Conservation (phyloP, 35 echinoderm and acorn worm genomes). For the Lytechinus variegatus region DNA sequence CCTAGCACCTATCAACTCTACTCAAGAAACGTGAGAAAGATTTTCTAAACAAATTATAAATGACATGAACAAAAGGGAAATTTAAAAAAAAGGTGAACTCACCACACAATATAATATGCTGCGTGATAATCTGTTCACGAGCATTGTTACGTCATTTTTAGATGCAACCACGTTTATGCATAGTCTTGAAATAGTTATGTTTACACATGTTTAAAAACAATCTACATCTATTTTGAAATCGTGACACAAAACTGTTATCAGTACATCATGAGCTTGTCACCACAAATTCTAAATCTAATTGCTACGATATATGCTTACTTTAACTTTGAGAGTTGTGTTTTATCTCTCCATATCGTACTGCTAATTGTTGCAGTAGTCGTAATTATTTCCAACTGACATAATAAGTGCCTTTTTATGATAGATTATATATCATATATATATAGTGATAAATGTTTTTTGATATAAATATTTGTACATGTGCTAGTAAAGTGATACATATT, state of each 20-base stretch:
- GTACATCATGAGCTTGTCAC: neutral
- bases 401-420: neutral
- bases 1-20: neutral
- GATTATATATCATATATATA: conserved; percentile 1
- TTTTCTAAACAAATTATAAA: neutral
- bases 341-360: neutral
- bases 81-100: neutral
- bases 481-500: conserved; percentile 54
- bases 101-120: neutral
- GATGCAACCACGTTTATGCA: conserved; percentile 17
- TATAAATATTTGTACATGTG: conserved; percentile 59
- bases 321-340: neutral
- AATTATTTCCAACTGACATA: neutral
- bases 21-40: neutral
- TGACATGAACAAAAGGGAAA: neutral
- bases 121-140: neutral
- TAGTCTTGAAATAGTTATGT: conserved; percentile 14
- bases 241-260: neutral
- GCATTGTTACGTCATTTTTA: conserved; percentile 12
- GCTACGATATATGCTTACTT: neutral
- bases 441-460: conserved; percentile 24
- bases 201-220: neutral
- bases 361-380: neutral
- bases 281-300: conserved; percentile 14
- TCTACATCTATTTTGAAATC: neutral